Evolutionary conservation across 2,888 invertebrate species (phyloP), one percentile per base, ranked within the genome.

Genomic region (Mythimna loreyi): DNA sequence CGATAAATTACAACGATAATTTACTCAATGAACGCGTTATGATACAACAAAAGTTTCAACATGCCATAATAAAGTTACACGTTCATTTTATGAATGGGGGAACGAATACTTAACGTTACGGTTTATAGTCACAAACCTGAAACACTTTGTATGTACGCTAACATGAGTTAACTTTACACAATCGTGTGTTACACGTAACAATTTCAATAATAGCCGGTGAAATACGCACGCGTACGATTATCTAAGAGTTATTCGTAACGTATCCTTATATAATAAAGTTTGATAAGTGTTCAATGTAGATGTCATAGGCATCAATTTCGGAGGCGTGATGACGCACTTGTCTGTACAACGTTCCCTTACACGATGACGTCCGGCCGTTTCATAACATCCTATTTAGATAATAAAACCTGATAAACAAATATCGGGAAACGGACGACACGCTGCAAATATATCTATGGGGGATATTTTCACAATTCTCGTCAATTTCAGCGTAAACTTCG

Each of bases 361-460:
- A 78, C 81, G 81, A 88, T 92, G 92, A 92, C 93, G 92, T 91
- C 85, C 82, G 82, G 75, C 72, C 73, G 86, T 90, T 91, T 90
- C 89, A 87, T 92, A 92, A 94, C 88, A 87, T 87, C 85, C 86
- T 86, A 91, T 91, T 91, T 89, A 91, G 90, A 92, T 92, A 92
- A 90, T 89, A 90, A 79, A 85, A 79, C 67, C 81, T 83, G 91
- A 91, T 91, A 91, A 91, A 89, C 87, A 89, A 88, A 86, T 86
- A 87, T 83, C 81, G 82, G 84, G 77, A 84, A 84, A 75, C 67
- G 83, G 87, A 85, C 80, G 84, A 84, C 77, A 74, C 25, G 74
- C 71, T 71, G 86, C 80, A 84, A 87, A 91, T 89, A 91, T 91
- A 91, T 83, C n/a, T n/a, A 81, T 72, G 67, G 64, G 76, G 81